A percentile compares a stretch with the other conserved stretches of the same genome.
These are phyloP conservation scores for Fragum whitleyi DNA, from an alignment of 2,888 invertebrate species.

Conservation along the genomic window DNA sequence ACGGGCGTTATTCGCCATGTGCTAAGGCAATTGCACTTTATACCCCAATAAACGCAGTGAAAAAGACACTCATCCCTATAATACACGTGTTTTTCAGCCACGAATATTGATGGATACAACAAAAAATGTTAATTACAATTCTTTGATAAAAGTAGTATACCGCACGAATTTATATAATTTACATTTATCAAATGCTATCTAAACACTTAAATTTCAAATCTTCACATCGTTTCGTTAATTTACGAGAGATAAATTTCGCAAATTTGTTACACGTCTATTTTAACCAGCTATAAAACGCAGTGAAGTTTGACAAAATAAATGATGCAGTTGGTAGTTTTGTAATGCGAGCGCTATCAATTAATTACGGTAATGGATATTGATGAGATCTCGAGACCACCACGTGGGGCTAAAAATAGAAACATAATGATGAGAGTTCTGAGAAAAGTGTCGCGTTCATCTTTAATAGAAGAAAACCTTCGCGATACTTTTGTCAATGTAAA, in stretches of 20 bases:
- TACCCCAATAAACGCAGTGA: too few relatives aligned
- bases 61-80: too few relatives aligned
- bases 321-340: neutral
- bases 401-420: slow-evolving; percentile 15
- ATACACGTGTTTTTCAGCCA: too few relatives aligned
- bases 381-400: slow-evolving; percentile 3
- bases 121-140: too few relatives aligned
- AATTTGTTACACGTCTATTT: neutral
- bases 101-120: too few relatives aligned
- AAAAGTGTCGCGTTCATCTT: neutral
- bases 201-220: too few relatives aligned
- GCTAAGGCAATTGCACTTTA: too few relatives aligned
- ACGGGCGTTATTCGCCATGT: too few relatives aligned
- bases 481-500: neutral
- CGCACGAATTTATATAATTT: too few relatives aligned
- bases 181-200: too few relatives aligned
- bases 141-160: too few relatives aligned
- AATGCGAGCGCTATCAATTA: slow-evolving; percentile 6
- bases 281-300: neutral
- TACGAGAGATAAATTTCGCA: neutral
- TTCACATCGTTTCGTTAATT: too few relatives aligned
- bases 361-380: slow-evolving; percentile 6
- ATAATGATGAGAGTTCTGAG: neutral
- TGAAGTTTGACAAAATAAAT: slow-evolving; percentile 1
- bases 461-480: neutral